Evolutionary conservation across 1,140 invertebrate genomes (phyloP), one percentile per base, ranked within the genome.

Genomic region (Zaprionus tsacasi): DNA sequence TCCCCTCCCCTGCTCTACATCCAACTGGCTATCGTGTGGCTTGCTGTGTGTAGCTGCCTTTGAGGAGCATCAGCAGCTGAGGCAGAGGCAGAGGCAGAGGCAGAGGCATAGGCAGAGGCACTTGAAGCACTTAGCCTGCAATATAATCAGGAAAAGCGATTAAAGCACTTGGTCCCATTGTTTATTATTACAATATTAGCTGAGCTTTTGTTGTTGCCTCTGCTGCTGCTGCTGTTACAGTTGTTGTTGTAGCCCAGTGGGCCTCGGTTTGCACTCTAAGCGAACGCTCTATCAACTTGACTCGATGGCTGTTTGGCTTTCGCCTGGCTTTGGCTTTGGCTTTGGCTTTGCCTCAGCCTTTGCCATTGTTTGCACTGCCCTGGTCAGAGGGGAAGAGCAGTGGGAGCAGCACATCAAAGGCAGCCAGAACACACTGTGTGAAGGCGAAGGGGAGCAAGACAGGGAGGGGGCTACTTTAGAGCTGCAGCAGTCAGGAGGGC

Each of bases 161-260:
- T 89, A 90, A 89, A 71, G 81, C 85, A 89, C 86, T 87, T 89
- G 76, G 76, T 45, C 81, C 78, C 81, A 81, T 89, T 89, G 85
- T 89, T 89, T 89, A 75, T 89, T 89, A 81, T 89, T 89, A 89
- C 85, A 89, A 89, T 89, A 89, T 89, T 89, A 89, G 82, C 85
- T 60, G 60, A 79, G 85, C 85, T 85, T 89, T 90, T 89, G 72
- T 89, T 81, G 85, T 73, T 81, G 65, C 13, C 55, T 2, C 54
- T 8, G 30, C 11, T 21, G 38, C 13, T 36, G 56, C 33, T 58
- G 56, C 21, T n/a, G 17, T 36, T 27, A 25, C 45, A 48, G n/a
- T 48, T 59, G 21, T 58, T 55, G 21, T 15, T 54, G 33, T 35
- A 57, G 36, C 48, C 61, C 59, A 36, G 55, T 63, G 72, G 72